Conservation (phyloP, 2,797 vertebrate species). For the Parotocinclus haroldoi region DNA sequence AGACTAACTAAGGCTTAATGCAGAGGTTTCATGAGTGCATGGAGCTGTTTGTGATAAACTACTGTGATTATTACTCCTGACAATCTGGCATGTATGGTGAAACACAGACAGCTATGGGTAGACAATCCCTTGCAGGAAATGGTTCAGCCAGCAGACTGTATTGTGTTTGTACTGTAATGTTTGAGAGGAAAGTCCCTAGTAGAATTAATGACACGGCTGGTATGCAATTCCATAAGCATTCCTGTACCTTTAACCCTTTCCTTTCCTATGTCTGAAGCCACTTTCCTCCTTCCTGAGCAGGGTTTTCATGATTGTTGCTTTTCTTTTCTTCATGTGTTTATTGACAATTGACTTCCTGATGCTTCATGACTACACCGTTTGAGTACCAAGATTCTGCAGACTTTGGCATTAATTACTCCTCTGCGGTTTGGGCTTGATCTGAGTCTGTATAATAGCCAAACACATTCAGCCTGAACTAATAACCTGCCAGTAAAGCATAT, state of each 20-base stretch:
- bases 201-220: constrained; percentile 27
- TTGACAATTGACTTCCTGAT: too few species aligned
- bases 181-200: constrained; percentile 31
- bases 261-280: constrained; percentile 1
- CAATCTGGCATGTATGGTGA: constrained; percentile 8
- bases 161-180: constrained; percentile 22
- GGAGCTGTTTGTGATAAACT: constrained; percentile 17
- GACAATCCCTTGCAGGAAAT: constrained; percentile 33
- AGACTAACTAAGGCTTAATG: constrained; percentile 12
- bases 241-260: constrained; percentile 29
- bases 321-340: too few species aligned
- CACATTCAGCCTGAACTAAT: too few species aligned
- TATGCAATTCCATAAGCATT: constrained; percentile 31
- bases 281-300: too few species aligned
- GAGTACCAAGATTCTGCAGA: too few species aligned
- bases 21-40: not conserved
- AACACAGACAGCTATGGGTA: constrained; percentile 15
- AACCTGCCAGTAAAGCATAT: too few species aligned
- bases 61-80: constrained; percentile 17
- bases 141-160: constrained; percentile 23
- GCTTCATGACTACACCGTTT: too few species aligned
- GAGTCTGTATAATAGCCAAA: too few species aligned
- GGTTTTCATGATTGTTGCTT: too few species aligned
- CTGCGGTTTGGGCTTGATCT: too few species aligned
- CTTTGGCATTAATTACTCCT: too few species aligned